Conservation (phyloP, 2,888 invertebrate genomes). For the Melanargia galathea region DNA sequence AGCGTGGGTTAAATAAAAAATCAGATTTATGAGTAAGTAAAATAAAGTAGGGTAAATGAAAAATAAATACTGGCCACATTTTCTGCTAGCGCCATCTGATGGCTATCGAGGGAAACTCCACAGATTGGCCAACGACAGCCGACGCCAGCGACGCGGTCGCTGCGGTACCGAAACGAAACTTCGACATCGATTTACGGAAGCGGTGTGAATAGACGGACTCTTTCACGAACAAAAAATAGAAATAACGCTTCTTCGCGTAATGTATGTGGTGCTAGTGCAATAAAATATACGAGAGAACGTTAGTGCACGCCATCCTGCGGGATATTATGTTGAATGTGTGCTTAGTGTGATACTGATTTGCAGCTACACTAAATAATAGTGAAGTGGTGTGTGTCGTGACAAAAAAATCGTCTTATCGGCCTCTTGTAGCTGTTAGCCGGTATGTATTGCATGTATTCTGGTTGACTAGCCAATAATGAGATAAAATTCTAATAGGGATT, state of each 20-base stretch:
- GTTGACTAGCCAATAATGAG: slow-evolving; percentile 52
- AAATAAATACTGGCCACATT: slow-evolving; percentile 47
- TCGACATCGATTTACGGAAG: slow-evolving; percentile 75
- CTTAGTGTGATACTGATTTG: slow-evolving; percentile 71
- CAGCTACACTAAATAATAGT: slow-evolving; percentile 62
- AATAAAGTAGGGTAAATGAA: neutral
- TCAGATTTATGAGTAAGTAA: neutral
- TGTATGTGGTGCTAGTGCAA: slow-evolving; percentile 77
- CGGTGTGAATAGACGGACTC: slow-evolving; percentile 66
- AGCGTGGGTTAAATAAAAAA: too few relatives aligned
- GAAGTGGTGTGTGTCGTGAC: slow-evolving; percentile 68
- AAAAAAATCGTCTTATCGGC: slow-evolving; percentile 56
- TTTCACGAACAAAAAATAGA: slow-evolving; percentile 68
- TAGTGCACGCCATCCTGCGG: slow-evolving; percentile 69
- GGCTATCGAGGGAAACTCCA: slow-evolving; percentile 32
- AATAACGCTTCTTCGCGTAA: slow-evolving; percentile 67
- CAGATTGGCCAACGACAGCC: slow-evolving; percentile 34
- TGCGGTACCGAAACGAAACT: slow-evolving; percentile 65
- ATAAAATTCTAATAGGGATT: slow-evolving; percentile 49
- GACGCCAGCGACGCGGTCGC: slow-evolving; percentile 49
- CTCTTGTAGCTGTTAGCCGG: slow-evolving; percentile 67
- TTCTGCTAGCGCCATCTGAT: slow-evolving; percentile 57
- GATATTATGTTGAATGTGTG: slow-evolving; percentile 71
- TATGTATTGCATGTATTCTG: slow-evolving; percentile 59
- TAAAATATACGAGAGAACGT: slow-evolving; percentile 60